Evolutionary conservation across 2,797 vertebrate genomes (phyloP), one percentile per base, ranked within the genome.

Genomic region (Picus viridis): DNA sequence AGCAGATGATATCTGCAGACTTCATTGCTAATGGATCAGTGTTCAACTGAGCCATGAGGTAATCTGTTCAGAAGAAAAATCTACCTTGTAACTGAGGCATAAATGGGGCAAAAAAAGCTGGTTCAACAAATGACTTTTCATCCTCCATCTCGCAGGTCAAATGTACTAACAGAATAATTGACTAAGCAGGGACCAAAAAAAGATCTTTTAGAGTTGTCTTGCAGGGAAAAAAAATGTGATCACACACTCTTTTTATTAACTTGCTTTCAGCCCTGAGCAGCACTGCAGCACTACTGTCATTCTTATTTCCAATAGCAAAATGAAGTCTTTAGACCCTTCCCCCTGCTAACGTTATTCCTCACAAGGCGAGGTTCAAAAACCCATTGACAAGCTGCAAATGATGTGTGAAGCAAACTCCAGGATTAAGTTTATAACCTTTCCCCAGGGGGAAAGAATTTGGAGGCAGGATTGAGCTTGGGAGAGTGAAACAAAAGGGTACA

Each of bases 371-470:
- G 30, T 82, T 96, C 89, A 94, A 89, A 91, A 96, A 84, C 80
- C 83, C 93, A 96, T 88, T 94, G 94, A 93, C 94, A 95, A 95
- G 91, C 92, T 96, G 95, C 80, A 96, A 96, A 96, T 95, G 93
- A 95, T 95, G 92, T 96, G 94, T 93, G 96, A 96, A 96, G 85
- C 92, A 90, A 94, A 93, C 93, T 95, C 74, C 51, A 61, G 93
- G 92, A 95, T 95, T 96, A 96, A 95, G 88, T 96, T 96, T 96
- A 96, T 95, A 94, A 92, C 87, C 74, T 95, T 95, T 95, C 58
- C 92, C 89, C 65, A 59, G 54, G 77, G 90, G 77, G 22, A 86
- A 86, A 53, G 83, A 91, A 86, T 95, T 94, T 91, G 81, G 62
- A 95, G 65, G 65, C 89, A 93, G 89, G 92, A 92, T 62, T 72